Percentiles rank a stretch among this genome's conserved stretches.
phyloP scores from a whole-genome alignment of 1,140 invertebrate genomes.

The Nasonia giraulti region DNA sequence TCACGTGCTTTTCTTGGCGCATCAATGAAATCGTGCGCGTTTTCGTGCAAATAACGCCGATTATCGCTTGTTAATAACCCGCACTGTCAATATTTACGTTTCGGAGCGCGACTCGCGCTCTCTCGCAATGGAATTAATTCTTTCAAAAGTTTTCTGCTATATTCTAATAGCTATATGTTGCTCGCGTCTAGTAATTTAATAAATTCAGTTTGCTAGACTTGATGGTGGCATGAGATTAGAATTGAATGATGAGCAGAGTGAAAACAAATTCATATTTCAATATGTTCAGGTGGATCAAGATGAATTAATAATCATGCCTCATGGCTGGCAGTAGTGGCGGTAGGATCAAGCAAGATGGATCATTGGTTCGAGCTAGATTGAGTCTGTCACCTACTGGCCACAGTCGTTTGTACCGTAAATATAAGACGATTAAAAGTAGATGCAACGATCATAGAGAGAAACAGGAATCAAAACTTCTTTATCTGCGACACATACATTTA shows the following conservation, averaged over 20 bases:
- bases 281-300: conserved; percentile 65
- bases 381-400: conserved; percentile 58
- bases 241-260: background rate
- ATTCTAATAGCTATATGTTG: background rate
- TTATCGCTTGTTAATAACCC: too few species aligned
- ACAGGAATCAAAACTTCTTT: conserved; percentile 59
- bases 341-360: conserved; percentile 65
- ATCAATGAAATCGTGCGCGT: background rate
- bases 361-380: conserved; percentile 63
- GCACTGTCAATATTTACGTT: too few species aligned
- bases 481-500: conserved; percentile 58
- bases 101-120: too few species aligned
- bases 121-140: background rate
- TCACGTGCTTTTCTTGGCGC: background rate
- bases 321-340: conserved; percentile 70
- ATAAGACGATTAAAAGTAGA: conserved; percentile 56
- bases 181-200: background rate
- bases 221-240: background rate
- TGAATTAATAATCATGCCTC: conserved; percentile 69
- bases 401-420: conserved; percentile 53
- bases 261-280: background rate
- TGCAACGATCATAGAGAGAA: conserved; percentile 61
- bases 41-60: background rate
- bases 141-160: background rate
- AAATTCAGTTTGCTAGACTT: conserved; percentile 1